Evolutionary conservation across 2,888 invertebrate genomes (phyloP).

Genomic region (Amphimallon solstitiale): DNA sequence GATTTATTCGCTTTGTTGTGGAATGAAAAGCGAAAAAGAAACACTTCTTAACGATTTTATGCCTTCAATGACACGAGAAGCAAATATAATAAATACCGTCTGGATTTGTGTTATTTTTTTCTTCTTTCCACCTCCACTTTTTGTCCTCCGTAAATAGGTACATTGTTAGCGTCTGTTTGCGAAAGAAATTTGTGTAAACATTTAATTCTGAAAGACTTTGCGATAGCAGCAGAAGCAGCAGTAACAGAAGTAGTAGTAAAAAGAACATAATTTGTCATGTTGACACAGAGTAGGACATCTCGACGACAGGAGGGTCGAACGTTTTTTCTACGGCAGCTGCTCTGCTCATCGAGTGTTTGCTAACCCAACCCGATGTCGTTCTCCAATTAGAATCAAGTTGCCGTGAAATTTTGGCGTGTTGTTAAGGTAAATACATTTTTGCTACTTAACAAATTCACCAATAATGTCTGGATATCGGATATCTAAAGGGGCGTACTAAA

Average conservation of each 20-base stretch:
- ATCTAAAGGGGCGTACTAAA: constrained; percentile 9
- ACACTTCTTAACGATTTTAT: no score
- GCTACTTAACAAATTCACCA: constrained; percentile 13
- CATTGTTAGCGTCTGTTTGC: not conserved
- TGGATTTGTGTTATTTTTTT: not conserved
- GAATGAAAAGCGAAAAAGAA: no score
- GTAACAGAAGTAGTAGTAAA: not conserved
- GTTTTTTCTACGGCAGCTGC: constrained; percentile 34
- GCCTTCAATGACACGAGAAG: constrained; percentile 1
- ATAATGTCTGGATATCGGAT: constrained; percentile 2
- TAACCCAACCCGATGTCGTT: constrained; percentile 38
- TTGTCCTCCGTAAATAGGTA: no score
- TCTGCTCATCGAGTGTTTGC: constrained; percentile 44
- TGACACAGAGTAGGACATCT: constrained; percentile 43
- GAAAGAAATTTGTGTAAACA: constrained; percentile 15
- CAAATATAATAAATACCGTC: not conserved
- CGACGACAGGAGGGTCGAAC: not conserved
- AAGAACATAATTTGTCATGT: constrained; percentile 43
- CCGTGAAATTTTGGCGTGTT: constrained; percentile 47
- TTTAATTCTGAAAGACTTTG: constrained; percentile 27
- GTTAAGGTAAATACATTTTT: constrained; percentile 43
- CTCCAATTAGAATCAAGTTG: constrained; percentile 51
- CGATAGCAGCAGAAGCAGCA: not conserved
- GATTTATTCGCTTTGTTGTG: no score
- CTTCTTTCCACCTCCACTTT: no score